phyloP scores from a whole-genome alignment of 2,888 invertebrate genomes.

The Zhuqinia jingwanae region DNA sequence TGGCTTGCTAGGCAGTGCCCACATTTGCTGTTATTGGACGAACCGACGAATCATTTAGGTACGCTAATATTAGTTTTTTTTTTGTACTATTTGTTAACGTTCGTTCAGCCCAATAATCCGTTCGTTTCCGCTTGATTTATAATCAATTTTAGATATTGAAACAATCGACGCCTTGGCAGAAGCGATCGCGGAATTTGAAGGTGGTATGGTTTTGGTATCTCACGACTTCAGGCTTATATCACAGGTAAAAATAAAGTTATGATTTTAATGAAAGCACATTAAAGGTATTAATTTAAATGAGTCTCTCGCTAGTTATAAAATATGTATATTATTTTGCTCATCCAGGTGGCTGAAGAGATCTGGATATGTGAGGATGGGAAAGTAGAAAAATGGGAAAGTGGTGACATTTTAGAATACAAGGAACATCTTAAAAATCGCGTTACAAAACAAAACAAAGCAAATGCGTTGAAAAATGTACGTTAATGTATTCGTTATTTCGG shows the following conservation, averaged over 20 bases:
- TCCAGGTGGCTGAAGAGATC: conserved; percentile 99
- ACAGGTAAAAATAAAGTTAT: conserved; percentile 86
- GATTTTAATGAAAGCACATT: no score
- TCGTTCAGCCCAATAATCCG: no score
- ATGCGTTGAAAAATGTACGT: conserved; percentile 60
- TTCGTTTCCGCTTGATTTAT: no score
- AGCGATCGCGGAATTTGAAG: conserved; percentile 98
- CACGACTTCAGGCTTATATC: conserved; percentile 99
- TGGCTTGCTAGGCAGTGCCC: conserved; percentile 99
- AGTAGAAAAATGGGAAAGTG: conserved; percentile 96
- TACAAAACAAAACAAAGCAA: conserved; percentile 85
- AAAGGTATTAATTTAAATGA: no score
- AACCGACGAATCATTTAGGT: conserved; percentile 81
- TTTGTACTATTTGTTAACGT: no score
- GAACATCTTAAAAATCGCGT: conserved; percentile 95
- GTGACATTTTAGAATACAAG: conserved; percentile 97
- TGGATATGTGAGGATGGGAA: conserved; percentile 99
- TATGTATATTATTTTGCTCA: no score
- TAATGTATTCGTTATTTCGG: conserved; percentile 20
- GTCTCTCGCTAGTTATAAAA: no score
- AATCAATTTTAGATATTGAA: conserved; percentile 98
- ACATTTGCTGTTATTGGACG: conserved; percentile 87
- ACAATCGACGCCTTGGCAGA: conserved; percentile 99
- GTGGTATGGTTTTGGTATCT: conserved; percentile 99
- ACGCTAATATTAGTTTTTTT: no score